Base-by-base conservation (phyloP, 2,113 vertebrate species). In the Melanerpes aurifrons region DNA sequence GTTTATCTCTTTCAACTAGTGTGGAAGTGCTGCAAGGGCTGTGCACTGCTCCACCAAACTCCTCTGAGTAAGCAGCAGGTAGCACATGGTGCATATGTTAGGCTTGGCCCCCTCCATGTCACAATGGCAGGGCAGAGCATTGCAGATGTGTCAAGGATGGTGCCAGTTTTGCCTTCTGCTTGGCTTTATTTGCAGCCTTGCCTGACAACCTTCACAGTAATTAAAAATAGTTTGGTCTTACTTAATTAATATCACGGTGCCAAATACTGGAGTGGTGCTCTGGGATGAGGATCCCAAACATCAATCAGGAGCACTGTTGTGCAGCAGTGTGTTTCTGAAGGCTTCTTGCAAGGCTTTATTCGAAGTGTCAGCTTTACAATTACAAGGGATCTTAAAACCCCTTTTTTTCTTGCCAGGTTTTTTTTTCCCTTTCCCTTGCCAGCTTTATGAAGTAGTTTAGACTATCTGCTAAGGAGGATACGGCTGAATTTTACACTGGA, bases 21-120 rank as follows among this genome's bases (percentile, higher is more conserved):
- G 56, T 2, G 45, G 78, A 58, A 70, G 66, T 0, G 0, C 32
- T 16, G 75, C 40, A 43, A 43, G 72, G 91, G 83, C 70, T 47
- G 15, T 9, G 61, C 20, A 3, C 28, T 1, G 0, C 53, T 14
- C 21, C 2, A 1, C 29, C 45, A 5, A 0, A 0, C 13, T n/a
- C 16, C 76, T 61, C 53, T 2, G n/a, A 3, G 43, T 7, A 3
- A 10, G 37, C 48, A 54, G 24, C 1, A 6, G 45, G 69, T 3
- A 32, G n/a, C 82, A 20, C 4, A 1, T 1, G 66, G 1, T 17
- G 2, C 1, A 2, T 4, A 16, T 3, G 2, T 4, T 9, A 6
- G 25, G 22, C 20, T 12, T 4, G 1, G 18, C n/a, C 11, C 43
- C 15, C 32, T 18, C 50, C 4, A 4, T 1, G 4, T 10, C 1